Base-by-base conservation (phyloP, 2,888 invertebrate genomes). In the Acronicta leporina region DNA sequence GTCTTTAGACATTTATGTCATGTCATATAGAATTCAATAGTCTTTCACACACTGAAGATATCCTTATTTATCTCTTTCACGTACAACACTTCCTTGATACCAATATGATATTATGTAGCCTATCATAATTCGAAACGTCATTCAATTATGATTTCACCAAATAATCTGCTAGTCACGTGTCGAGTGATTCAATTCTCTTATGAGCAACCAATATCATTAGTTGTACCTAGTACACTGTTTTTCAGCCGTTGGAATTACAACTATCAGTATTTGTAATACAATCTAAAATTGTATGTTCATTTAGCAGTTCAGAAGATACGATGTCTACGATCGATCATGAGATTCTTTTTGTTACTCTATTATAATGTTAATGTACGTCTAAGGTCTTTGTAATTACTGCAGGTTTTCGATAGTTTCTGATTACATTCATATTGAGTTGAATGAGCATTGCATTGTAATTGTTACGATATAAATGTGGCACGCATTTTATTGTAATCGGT, bases 131-230 rank as follows among this genome's bases (percentile, higher is more conserved):
- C 25, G 55, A 50, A 60, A 69, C 50, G 42, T 15, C 45, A 55
- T 61, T 70, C 43, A 68, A 63, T 63, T 58, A 73, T 55, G 61
- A 72, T 66, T 64, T 53, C 59, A 55, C 63, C 35, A 62, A 73
- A 63, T 76, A 71, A 65, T 76, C 61, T 50, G 30, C 59, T 10
- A 62, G 68, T 71, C 74, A 76, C 71, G 61, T 63, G 56, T 51
- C 45, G 5, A 33, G 46, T 8, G 27, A 52, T 51, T 51, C 33
- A 59, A 53, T 56, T 54, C 63, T 59, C 20, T 44, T 42, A 43
- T 9, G 25, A 27, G 14, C 9, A 46, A 13, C 47, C 10, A n/a
- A n/a, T n/a, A n/a, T n/a, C n/a, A 47, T 57, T 58, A 13, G 13
- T 51, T 47, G 13, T 1, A n/a, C n/a, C n/a, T n/a, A 15, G 35